Evolutionary conservation across 2,797 vertebrate genomes (phyloP).

Genomic region (Ibycter americanus): DNA sequence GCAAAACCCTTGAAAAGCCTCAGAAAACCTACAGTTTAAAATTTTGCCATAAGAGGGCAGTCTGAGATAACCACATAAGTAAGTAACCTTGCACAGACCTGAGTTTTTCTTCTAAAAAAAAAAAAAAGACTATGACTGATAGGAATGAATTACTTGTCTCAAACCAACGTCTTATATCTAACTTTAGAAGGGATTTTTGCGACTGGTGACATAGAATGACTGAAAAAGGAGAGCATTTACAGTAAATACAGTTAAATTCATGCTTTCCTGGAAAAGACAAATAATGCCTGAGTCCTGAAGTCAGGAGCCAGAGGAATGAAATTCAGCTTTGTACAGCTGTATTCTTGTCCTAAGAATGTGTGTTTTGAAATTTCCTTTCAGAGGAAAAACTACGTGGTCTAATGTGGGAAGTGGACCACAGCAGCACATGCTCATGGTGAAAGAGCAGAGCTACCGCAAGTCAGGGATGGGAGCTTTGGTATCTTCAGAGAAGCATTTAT

Average conservation of each 20-base stretch:
- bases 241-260: neutral
- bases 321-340: neutral
- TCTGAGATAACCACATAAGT: neutral
- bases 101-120: neutral
- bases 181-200: neutral
- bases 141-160: neutral
- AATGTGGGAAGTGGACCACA: neutral
- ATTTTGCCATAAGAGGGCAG: constrained; percentile 59
- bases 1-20: neutral
- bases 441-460: neutral
- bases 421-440: neutral
- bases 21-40: neutral
- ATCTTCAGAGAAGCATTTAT: neutral
- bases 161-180: neutral
- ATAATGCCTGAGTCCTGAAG: neutral
- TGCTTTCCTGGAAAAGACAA: neutral
- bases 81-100: neutral
- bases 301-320: neutral
- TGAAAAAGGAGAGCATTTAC: neutral
- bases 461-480: neutral
- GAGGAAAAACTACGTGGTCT: neutral
- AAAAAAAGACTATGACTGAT: neutral
- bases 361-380: neutral
- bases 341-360: neutral
- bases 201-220: neutral